Evolutionary conservation across 2,797 vertebrate species (phyloP).

Genomic region (Notolepis coatsorum): DNA sequence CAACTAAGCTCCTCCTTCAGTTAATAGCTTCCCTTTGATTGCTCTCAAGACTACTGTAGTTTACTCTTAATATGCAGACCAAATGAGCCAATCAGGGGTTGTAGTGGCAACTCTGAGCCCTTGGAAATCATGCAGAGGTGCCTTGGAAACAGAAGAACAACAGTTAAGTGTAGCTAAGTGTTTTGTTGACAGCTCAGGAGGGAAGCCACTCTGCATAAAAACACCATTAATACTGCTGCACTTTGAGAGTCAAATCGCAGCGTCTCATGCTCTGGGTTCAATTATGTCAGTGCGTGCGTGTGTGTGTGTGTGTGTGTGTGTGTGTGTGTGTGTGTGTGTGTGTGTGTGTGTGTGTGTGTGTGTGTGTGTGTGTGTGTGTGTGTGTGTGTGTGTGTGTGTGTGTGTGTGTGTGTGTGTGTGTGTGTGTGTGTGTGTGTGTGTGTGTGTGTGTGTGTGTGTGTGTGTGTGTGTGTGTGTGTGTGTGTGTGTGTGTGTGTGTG

Average conservation of each 20-base stretch:
- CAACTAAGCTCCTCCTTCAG: neutral
- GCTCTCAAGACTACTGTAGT: slow-evolving; percentile 15
- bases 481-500: neutral
- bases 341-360: neutral
- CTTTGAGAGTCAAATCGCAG: neutral
- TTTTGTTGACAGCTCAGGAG: slow-evolving; percentile 30
- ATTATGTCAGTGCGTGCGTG: neutral
- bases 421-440: neutral
- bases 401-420: neutral
- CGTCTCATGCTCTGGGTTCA: neutral
- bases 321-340: slow-evolving; percentile 7
- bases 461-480: neutral
- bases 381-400: neutral
- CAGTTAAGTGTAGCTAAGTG: slow-evolving; percentile 38
- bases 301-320: neutral
- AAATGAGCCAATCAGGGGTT: slow-evolving; percentile 42
- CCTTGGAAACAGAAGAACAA: slow-evolving; percentile 27
- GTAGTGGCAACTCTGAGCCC: slow-evolving; percentile 18
- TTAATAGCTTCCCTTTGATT: neutral
- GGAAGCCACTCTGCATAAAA: slow-evolving; percentile 29
- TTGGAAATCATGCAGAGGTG: slow-evolving; percentile 45
- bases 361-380: neutral
- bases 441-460: slow-evolving; percentile 1
- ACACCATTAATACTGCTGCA: slow-evolving; percentile 16
- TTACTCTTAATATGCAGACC: slow-evolving; percentile 45